A percentile compares a stretch with the other conserved stretches of the same genome.
Conservation (phyloP, 1,140 invertebrate genomes). For the Lasioglossum albipes region DNA sequence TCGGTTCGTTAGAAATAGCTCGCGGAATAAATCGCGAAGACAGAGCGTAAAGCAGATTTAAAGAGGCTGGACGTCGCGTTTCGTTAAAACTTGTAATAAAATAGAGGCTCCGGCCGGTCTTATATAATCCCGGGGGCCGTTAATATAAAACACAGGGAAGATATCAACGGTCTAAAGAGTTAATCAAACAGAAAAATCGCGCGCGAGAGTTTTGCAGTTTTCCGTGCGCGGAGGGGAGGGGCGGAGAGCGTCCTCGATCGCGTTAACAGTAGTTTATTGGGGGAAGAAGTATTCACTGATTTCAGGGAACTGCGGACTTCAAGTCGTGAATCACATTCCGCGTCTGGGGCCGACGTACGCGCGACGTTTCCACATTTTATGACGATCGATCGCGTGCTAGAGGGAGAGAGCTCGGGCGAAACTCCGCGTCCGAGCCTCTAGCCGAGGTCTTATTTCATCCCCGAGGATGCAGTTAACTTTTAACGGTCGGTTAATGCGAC, state of each 20-base stretch:
- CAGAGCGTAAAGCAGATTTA: too few species aligned
- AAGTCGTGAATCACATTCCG: constrained; percentile 53
- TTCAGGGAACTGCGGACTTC: constrained; percentile 41
- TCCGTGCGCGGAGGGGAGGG: background rate
- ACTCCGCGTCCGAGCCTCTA: constrained; percentile 30
- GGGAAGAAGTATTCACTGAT: constrained; percentile 47
- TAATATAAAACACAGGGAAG: too few species aligned
- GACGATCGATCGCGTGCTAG: constrained; percentile 50
- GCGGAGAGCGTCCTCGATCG: background rate
- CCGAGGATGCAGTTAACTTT: constrained; percentile 51
- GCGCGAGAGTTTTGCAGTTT: background rate
- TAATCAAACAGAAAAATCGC: constrained; percentile 39
- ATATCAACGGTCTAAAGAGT: background rate
- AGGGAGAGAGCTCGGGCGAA: background rate
- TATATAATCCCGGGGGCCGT: background rate
- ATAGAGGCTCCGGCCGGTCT: too few species aligned
- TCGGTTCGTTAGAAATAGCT: too few species aligned
- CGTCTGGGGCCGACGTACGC: constrained; percentile 53
- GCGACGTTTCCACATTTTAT: constrained; percentile 60
- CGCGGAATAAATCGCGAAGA: too few species aligned
- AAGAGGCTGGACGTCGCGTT: too few species aligned
- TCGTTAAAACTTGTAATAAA: too few species aligned
- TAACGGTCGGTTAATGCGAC: constrained; percentile 58
- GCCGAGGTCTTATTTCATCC: constrained; percentile 52
- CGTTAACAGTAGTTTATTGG: constrained; percentile 32